A percentile compares a stretch with the other conserved stretches of the same genome.
These are phyloP conservation scores for Nycteola revayana DNA, from an alignment of 2,888 invertebrate species.

Conservation along the genomic window DNA sequence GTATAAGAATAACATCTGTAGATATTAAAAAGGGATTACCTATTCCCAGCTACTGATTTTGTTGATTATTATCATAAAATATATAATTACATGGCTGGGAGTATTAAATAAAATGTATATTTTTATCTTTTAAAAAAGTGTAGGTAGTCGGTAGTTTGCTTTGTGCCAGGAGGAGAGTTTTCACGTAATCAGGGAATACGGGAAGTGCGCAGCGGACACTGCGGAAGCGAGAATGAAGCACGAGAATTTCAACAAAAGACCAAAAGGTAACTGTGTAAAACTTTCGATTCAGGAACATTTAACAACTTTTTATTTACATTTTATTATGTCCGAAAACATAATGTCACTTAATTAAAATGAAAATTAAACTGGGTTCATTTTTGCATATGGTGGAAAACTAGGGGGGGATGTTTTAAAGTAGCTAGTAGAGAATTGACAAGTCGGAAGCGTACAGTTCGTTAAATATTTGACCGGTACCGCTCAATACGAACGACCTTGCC, in stretches of 20 bases:
- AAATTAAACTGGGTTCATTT: not conserved
- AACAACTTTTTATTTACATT: slow-evolving; percentile 1
- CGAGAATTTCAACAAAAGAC: slow-evolving; percentile 42
- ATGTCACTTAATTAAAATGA: not conserved
- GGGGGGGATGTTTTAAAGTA: slow-evolving; percentile 12
- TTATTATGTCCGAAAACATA: slow-evolving; percentile 1
- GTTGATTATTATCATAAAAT: no score
- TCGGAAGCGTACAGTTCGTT: slow-evolving; percentile 40
- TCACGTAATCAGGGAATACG: slow-evolving; percentile 6
- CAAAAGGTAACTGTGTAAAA: slow-evolving; percentile 11
- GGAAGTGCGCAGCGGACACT: slow-evolving; percentile 19
- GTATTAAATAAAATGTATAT: not conserved
- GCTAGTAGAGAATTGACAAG: slow-evolving; percentile 29
- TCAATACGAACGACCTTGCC: slow-evolving; percentile 65
- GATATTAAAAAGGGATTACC: no score
- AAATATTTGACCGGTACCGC: slow-evolving; percentile 61
- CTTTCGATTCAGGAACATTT: slow-evolving; percentile 1
- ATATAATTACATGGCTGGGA: no score
- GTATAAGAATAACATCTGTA: no score
- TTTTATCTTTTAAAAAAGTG: not conserved
- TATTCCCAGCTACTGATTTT: no score
- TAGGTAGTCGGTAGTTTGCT: slow-evolving; percentile 4
- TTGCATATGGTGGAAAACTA: not conserved
- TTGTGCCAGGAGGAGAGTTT: slow-evolving; percentile 8
- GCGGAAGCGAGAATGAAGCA: slow-evolving; percentile 35